These are phyloP conservation scores for Anas platyrhynchos DNA, from an alignment of 2,113 vertebrate species.

Conservation along the genomic window DNA sequence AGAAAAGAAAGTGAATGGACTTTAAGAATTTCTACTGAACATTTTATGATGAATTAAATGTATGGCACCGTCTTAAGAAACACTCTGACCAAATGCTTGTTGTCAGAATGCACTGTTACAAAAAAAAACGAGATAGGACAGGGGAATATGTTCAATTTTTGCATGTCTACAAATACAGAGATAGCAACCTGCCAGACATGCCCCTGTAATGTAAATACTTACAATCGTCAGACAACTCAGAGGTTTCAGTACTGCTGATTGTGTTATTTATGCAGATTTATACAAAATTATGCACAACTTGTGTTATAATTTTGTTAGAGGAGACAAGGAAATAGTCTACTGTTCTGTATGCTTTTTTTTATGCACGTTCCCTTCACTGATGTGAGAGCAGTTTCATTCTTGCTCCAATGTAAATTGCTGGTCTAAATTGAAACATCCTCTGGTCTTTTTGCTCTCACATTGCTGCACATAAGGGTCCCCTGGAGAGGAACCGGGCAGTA, in stretches of 20 bases:
- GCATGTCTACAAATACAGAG: neutral
- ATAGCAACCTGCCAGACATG: neutral
- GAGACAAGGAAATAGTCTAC: neutral
- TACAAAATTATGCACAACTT: neutral
- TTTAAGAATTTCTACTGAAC: neutral
- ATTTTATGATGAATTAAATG: neutral
- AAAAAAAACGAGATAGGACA: neutral
- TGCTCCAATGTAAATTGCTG: neutral
- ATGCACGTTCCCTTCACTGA: neutral
- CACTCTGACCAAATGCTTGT: neutral
- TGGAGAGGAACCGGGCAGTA: neutral
- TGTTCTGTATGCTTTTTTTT: neutral
- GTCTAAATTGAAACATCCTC: neutral
- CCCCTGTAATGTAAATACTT: neutral
- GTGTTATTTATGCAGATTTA: neutral
- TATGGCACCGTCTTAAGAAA: neutral
- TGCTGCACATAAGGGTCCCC: neutral
- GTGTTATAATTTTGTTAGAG: neutral
- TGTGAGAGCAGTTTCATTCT: neutral
- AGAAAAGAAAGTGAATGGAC: neutral
- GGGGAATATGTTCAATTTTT: neutral
- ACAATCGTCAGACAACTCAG: neutral
- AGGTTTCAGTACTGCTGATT: neutral
- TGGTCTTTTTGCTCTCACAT: fast-evolving
- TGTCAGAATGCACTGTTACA: neutral